Conservation (phyloP, 2,113 vertebrate species). For the Pampusana beccarii region DNA sequence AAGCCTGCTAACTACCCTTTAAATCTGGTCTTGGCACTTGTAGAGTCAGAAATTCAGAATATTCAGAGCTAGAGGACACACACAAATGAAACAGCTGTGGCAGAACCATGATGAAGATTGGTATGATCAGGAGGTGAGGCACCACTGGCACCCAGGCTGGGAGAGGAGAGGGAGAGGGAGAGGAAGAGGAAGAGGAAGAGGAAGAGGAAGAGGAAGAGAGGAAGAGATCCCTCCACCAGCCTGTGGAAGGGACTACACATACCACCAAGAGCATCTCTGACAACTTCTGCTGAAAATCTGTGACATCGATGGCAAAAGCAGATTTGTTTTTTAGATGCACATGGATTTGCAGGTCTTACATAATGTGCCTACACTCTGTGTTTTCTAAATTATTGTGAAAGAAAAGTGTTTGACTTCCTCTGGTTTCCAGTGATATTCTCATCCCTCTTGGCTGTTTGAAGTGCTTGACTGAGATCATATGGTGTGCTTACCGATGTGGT, state of each 20-base stretch:
- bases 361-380: rapidly evolving
- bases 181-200: too few species aligned
- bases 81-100: neutral
- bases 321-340: neutral
- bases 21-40: slow-evolving; percentile 18
- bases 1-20: slow-evolving; percentile 29
- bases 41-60: neutral
- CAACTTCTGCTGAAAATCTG: neutral
- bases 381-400: neutral
- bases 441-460: neutral
- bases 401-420: rapidly evolving
- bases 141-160: neutral
- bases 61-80: neutral
- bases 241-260: rapidly evolving
- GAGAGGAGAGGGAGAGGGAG: neutral
- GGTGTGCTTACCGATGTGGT: neutral
- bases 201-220: neutral
- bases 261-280: neutral
- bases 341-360: neutral
- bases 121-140: rapidly evolving
- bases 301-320: neutral
- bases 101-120: neutral
- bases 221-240: neutral
- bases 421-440: neutral
- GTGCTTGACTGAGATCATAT: neutral